Evolutionary conservation across 2,113 vertebrate species (phyloP), one percentile per base, ranked within the genome.

Genomic region (Falcunculus frontatus): DNA sequence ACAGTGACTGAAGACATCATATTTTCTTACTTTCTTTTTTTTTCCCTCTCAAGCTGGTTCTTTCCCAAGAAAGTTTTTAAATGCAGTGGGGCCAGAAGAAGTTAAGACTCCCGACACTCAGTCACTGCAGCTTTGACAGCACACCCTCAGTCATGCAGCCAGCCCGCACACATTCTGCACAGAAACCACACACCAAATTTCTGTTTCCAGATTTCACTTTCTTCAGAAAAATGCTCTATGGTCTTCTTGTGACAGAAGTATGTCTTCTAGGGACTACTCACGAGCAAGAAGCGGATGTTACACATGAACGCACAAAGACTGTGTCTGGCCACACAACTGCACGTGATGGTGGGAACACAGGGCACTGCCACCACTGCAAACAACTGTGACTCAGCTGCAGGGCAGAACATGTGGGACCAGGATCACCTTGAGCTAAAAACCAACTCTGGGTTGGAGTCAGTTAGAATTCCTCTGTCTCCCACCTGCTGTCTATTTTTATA

Each of bases 61-160:
- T 78, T 83, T 75, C 44, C 9, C 32, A 33, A 55, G 5, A 30
- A 86, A 37, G 5, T 46, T 72, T 85, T 79, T 39, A n/a, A 89
- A 63, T 49, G n/a, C 44, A 56, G 9, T 65, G 29, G 33, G 26
- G 59, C 16, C 44, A 89, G 52, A 62, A 62, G 44, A 81, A 46
- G 37, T 39, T 50, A 84, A 64, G 46, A 41, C 9, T 75, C 11
- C 17, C 4, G 6, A 29, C 39, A 42, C 19, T 55, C 30, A 32
- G 19, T 57, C 37, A 60, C n/a, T 44, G n/a, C 1, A 4, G 11
- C 33, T 69, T 75, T 82, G 29, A 57, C 32, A 49, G 23, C n/a
- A 49, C 0, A 2, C 37, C 30, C 32, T 33, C 41, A 56, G 44
- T 37, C 53, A 53, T 0, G 0, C 41, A 73, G 69, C 4, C 37